Conservation (phyloP, 2,113 vertebrate species). For the Zapus hudsonius region DNA sequence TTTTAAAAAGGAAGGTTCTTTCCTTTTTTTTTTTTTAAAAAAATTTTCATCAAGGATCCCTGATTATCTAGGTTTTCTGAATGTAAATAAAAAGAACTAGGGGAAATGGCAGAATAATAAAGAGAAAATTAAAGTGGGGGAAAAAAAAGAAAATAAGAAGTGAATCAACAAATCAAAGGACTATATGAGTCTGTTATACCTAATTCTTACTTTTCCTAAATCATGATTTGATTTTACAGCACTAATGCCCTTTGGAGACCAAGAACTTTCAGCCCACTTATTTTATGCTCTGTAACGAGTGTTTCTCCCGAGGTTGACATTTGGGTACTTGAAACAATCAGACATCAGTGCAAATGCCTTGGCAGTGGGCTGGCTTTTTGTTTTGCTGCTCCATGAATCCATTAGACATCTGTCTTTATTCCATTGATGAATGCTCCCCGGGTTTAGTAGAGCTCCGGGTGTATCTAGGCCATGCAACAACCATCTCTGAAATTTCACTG, state of each 20-base stretch:
- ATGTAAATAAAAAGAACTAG: conserved; percentile 14
- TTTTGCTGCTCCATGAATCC: conserved; percentile 22
- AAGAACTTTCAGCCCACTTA: conserved; percentile 5
- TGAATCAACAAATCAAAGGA: conserved; percentile 12
- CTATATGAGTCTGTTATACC: neutral
- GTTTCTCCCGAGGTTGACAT: conserved; percentile 46
- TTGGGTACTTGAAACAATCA: neutral
- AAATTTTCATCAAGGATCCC: neutral
- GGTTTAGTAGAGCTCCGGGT: conserved; percentile 39
- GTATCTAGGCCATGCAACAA: conserved; percentile 4
- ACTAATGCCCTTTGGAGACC: conserved; percentile 17
- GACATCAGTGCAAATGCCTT: conserved; percentile 42
- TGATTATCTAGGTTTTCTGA: conserved; percentile 43
- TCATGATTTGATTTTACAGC: conserved; percentile 57
- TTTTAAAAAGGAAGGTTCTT: neutral
- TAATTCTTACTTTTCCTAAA: conserved; percentile 58
- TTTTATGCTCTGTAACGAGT: neutral
- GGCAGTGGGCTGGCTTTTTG: neutral
- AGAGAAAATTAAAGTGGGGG: conserved; percentile 37
- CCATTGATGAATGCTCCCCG: conserved; percentile 22
- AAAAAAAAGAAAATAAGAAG: neutral
- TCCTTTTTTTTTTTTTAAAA: no score
- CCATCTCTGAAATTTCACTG: conserved; percentile 47
- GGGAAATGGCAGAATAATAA: neutral
- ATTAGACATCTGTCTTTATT: conserved; percentile 68